These are phyloP conservation scores for Plebejus anna DNA, from an alignment of 2,888 invertebrate genomes.

Conservation along the genomic window DNA sequence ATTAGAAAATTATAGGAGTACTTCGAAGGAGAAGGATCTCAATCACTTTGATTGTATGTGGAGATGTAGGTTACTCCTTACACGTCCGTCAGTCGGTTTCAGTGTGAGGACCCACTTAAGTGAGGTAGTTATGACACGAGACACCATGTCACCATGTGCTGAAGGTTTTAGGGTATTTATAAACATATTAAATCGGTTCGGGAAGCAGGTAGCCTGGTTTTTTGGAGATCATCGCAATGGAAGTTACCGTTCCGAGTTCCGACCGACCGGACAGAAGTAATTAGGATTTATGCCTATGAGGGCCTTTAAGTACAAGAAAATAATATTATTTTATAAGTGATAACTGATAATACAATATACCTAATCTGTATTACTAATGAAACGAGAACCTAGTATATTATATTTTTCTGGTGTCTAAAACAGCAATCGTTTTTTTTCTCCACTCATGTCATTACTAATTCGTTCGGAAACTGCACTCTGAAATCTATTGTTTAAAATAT, in stretches of 20 bases:
- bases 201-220: background rate
- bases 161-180: background rate
- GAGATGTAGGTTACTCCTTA: background rate
- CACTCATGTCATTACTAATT: slow-evolving; percentile 7
- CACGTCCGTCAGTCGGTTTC: background rate
- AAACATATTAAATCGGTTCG: background rate
- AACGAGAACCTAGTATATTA: background rate
- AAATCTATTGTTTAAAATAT: slow-evolving; percentile 55
- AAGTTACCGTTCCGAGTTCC: background rate
- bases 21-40: too few relatives aligned
- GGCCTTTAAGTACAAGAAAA: too few relatives aligned
- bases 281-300: too few relatives aligned
- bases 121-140: background rate
- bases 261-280: background rate
- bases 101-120: background rate
- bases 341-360: background rate
- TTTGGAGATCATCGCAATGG: background rate
- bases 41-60: background rate
- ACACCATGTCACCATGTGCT: background rate
- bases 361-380: background rate
- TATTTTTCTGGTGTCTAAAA: background rate
- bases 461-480: slow-evolving; percentile 31
- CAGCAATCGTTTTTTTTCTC: background rate
- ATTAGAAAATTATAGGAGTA: too few relatives aligned
- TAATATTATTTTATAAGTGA: background rate